phyloP scores from a whole-genome alignment of 2,797 vertebrate species.

The Thripadectes ignobilis region DNA sequence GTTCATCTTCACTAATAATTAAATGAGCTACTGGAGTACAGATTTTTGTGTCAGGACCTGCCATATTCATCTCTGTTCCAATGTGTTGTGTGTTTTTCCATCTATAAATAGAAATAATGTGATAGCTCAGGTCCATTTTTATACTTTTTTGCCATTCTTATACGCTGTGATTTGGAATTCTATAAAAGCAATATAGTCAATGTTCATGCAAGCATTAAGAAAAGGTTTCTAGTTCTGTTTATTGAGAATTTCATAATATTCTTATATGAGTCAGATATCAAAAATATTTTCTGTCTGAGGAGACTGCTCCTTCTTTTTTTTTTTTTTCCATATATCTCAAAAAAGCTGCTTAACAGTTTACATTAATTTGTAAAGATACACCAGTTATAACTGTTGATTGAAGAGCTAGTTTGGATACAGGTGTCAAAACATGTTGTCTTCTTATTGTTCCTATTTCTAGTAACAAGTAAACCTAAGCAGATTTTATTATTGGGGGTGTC shows the following conservation, averaged over 20 bases:
- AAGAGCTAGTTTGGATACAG: not conserved
- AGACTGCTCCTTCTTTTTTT: not conserved
- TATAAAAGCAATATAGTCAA: not conserved
- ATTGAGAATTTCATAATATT: not conserved
- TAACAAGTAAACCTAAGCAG: not conserved
- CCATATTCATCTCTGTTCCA: not conserved
- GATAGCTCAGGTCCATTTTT: not conserved
- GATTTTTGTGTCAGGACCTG: not conserved
- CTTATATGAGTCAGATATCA: not conserved
- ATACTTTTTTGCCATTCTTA: not conserved
- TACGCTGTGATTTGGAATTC: not conserved
- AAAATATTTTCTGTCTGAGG: not conserved
- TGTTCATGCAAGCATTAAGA: not conserved
- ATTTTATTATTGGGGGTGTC: not conserved
- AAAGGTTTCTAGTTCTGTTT: not conserved
- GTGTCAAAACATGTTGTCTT: not conserved
- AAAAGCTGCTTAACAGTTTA: not conserved
- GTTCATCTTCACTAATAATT: not conserved
- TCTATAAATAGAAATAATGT: not conserved
- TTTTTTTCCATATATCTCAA: not conserved
- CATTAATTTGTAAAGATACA: not conserved
- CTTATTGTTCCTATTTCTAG: not conserved
- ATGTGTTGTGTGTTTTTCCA: not conserved
- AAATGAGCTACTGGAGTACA: accelerated
- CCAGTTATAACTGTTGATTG: not conserved